These are phyloP conservation scores for Eilema sororculum DNA, from an alignment of 2,888 invertebrate genomes.

Conservation along the genomic window DNA sequence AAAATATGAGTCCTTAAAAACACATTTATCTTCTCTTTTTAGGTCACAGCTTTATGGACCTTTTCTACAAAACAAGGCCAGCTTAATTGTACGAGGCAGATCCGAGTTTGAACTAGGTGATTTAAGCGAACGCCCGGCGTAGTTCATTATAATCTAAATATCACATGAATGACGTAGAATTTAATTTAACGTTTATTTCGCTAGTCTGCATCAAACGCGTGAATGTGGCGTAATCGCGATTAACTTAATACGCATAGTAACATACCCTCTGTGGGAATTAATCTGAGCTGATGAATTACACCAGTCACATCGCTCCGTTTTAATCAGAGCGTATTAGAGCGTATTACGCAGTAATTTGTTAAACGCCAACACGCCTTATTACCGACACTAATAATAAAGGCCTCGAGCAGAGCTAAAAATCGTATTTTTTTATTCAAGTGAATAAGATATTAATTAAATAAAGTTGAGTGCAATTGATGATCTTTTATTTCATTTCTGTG, in stretches of 20 bases:
- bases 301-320: conserved; percentile 18
- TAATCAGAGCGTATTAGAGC: conserved; percentile 18
- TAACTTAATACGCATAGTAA: conserved; percentile 36
- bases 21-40: conserved; percentile 10
- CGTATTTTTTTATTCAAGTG: not conserved
- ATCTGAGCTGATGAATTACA: conserved; percentile 23
- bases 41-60: conserved; percentile 28
- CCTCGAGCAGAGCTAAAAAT: not conserved
- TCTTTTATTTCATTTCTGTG: not conserved
- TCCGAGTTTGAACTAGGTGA: conserved; percentile 37
- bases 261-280: conserved; percentile 25
- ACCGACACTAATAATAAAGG: conserved; percentile 3
- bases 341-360: conserved; percentile 12
- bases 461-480: not conserved
- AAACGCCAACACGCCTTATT: conserved; percentile 13
- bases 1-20: conserved; percentile 11
- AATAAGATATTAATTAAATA: not conserved
- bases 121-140: conserved; percentile 25
- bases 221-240: conserved; percentile 26
- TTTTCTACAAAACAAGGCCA: conserved; percentile 22
- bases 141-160: conserved; percentile 32
- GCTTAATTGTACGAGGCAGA: conserved; percentile 30
- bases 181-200: conserved; percentile 37
- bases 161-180: conserved; percentile 28
- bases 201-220: conserved; percentile 3